Evolutionary conservation across 2,113 vertebrate genomes (phyloP), one percentile per base, ranked within the genome.

Genomic region (Alouatta palliata): DNA sequence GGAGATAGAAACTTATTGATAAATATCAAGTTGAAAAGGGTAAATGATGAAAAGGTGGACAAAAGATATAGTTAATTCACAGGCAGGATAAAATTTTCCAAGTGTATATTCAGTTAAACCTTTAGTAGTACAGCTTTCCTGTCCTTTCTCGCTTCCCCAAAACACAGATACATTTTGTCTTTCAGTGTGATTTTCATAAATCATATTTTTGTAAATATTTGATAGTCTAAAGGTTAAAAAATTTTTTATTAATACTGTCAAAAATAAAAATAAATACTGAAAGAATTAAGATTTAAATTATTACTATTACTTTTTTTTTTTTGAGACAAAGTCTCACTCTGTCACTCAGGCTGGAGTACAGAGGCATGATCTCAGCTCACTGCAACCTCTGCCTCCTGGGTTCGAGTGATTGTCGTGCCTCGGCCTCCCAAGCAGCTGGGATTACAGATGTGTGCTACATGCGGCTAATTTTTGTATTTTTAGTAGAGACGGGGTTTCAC

Each of bases 181-280:
- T 91, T 75, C 71, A 68, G 64, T 84, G 47, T 81, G 9, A 70
- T 85, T 95, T 97, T 87, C 23, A 68, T 95, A 76, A 92, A 94
- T 45, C 54, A 0, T 77, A 40, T 89, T 79, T 82, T 85, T 85
- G 6, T 90, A 80, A 94, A 90, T 91, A 95, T 64, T 84, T 77
- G 9, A 52, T 86, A 87, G 76, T 54, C 25, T 92, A 0, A 80
- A 43, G 84, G 25, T 86, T 92, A 23, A 91, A 47, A 92, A 54
- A 45, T 30, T 64, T 94, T 75, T 54, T 68, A 85, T 25, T 86
- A 40, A 16, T 61, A 56, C 37, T 75, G 4, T 83, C 5, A 94
- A 52, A 91, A 73, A 64, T 71, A 68, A 90, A 58, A 94, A 56
- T 68, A 85, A 83, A 77, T 85, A 66, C 23, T 86, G 56, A 77